Base-by-base conservation (phyloP, 2,797 vertebrate genomes). In the Argya squamiceps region DNA sequence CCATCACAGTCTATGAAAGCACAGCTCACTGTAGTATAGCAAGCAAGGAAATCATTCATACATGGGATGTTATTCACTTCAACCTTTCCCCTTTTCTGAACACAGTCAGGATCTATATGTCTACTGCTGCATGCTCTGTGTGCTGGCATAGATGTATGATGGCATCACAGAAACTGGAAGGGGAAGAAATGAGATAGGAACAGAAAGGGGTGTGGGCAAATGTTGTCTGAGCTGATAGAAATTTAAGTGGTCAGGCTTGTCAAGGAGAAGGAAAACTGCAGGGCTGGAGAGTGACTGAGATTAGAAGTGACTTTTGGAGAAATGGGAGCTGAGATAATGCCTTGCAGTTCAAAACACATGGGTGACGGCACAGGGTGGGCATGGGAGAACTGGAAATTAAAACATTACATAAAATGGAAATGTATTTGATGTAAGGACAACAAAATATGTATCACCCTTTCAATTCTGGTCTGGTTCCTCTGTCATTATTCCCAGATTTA, bases 11-110 rank as follows among this genome's bases (percentile, higher is more conserved):
- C 10, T 62, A 67, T 92, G 95, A 96, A 96, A 95, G 90, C 82
- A 65, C 79, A 92, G 89, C 92, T 96, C 94, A 75, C 86, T 95
- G 77, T 70, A 80, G 85, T 88, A 93, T 71, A 60, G 94, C 74
- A 21, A 93, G 88, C 71, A 70, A 84, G 71, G 91, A 94, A 97
- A 96, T 95, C 75, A 70, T 70, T 97, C 95, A 96, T 69, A 96
- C 15, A 1, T 15, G 22, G 87, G 94, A 69, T 89, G 92, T 96
- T 96, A 96, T 94, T 96, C 88, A 88, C 86, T 94, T 74, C 95
- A 95, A 96, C 96, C 95, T 96, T 94, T 95, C 88, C 80, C 94
- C 96, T 93, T 92, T 87, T 47, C 75, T 79, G 86, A 91, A 67
- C 0, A 6, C 79, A 91, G 89, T 46, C 87, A 79, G 83, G 90